These are phyloP conservation scores for Melikaiella ostensackeni DNA, from an alignment of 2,888 invertebrate species.

Conservation along the genomic window DNA sequence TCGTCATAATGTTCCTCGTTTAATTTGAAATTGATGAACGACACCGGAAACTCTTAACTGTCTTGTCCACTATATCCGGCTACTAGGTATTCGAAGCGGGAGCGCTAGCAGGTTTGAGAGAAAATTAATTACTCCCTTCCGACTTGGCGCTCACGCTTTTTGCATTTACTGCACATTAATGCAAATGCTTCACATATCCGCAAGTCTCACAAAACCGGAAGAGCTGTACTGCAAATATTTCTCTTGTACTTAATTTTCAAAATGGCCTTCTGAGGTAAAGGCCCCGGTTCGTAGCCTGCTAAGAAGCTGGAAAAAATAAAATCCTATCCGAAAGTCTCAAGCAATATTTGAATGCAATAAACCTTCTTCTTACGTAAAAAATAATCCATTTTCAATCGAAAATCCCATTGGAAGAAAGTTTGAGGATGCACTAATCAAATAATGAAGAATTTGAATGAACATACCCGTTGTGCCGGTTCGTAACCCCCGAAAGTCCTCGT, in stretches of 20 bases:
- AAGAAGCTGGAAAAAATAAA: no score
- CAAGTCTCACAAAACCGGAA: constrained; percentile 1
- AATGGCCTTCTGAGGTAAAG: not conserved
- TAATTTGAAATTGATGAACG: constrained; percentile 27
- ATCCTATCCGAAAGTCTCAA: no score
- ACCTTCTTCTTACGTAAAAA: no score
- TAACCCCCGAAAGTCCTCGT: no score
- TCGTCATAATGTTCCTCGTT: not conserved
- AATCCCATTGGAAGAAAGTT: no score
- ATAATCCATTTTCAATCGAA: no score
- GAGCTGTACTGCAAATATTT: not conserved
- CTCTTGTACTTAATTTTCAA: not conserved
- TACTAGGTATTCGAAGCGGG: constrained; percentile 9
- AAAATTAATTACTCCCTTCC: constrained; percentile 31
- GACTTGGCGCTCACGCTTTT: constrained; percentile 2
- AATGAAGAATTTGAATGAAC: no score
- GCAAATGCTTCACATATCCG: constrained; percentile 24
- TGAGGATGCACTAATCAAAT: no score
- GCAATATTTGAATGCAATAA: no score
- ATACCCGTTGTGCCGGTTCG: no score
- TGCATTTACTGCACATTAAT: constrained; percentile 28
- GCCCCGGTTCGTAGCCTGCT: no score
- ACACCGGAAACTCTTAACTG: constrained; percentile 27
- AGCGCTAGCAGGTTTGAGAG: constrained; percentile 4
- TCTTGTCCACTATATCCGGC: constrained; percentile 27